Evolutionary conservation across 2,888 invertebrate species (phyloP).

Genomic region (Metacarcinus magister): DNA sequence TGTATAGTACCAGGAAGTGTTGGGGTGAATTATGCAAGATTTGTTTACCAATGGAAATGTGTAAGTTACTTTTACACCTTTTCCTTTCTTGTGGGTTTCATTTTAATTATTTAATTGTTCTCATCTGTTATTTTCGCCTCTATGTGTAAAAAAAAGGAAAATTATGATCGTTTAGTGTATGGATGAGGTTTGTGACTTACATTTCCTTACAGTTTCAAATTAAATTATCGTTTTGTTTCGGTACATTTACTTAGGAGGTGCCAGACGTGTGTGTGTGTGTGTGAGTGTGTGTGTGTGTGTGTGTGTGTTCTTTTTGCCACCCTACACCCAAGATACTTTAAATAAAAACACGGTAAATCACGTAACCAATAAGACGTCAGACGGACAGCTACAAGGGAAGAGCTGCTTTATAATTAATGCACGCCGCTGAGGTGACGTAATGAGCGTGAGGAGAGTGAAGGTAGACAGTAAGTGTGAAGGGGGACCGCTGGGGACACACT

Average conservation of each 20-base stretch:
- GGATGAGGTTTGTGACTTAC: too few relatives aligned
- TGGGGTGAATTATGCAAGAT: neutral
- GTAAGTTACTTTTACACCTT: too few relatives aligned
- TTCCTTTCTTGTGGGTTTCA: too few relatives aligned
- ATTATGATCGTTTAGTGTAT: too few relatives aligned
- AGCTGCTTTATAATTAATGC: neutral
- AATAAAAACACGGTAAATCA: neutral
- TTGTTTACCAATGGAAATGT: neutral
- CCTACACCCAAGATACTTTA: neutral
- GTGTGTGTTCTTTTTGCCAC: neutral
- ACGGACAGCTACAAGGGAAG: neutral
- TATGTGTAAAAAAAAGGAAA: too few relatives aligned
- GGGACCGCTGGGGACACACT: neutral
- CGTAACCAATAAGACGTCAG: neutral
- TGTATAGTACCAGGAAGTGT: neutral
- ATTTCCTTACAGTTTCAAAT: too few relatives aligned
- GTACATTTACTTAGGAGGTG: too few relatives aligned
- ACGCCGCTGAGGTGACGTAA: neutral
- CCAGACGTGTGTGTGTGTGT: too few relatives aligned
- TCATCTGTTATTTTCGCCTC: too few relatives aligned
- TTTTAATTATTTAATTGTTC: neutral
- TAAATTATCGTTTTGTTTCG: too few relatives aligned
- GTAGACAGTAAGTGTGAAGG: neutral
- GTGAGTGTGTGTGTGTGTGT: conserved; percentile 26
- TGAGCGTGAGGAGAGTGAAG: neutral